Percentiles rank a stretch among this genome's conserved stretches.
Evolutionary conservation across 2,888 invertebrate genomes (phyloP).

Genomic region (Lithophane ornitopus): DNA sequence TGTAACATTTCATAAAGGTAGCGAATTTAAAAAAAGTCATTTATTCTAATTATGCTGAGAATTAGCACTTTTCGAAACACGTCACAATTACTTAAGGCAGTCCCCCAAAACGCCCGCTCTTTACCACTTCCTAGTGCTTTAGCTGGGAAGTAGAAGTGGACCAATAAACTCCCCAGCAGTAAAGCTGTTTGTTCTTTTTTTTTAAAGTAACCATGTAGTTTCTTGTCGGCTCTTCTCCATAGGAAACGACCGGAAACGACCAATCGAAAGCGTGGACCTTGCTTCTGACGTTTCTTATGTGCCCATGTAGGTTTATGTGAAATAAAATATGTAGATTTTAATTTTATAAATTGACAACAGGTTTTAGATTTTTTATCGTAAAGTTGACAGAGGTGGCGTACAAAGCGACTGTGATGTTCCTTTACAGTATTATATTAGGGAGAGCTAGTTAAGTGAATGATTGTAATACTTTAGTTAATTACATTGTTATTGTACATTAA

Average conservation of each 20-base stretch:
- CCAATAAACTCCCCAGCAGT: too few species aligned
- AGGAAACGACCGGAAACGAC: not conserved
- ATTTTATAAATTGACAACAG: not conserved
- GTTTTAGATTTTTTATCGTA: not conserved
- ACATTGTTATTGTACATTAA: conserved; percentile 49
- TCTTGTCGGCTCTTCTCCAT: not conserved
- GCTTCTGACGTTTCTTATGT: not conserved
- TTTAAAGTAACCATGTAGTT: not conserved
- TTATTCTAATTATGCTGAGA: too few species aligned
- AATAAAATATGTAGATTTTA: not conserved
- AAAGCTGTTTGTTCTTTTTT: too few species aligned
- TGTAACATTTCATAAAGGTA: not conserved
- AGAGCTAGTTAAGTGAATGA: conserved; percentile 69
- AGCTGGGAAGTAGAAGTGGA: not conserved
- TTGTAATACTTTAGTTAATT: conserved; percentile 28
- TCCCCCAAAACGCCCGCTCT: too few species aligned
- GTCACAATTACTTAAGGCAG: too few species aligned
- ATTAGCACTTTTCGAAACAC: too few species aligned
- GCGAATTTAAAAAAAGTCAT: not conserved
- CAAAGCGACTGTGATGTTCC: conserved; percentile 84
- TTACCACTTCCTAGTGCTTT: not conserved
- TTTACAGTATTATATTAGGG: conserved; percentile 82
- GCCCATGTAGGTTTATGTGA: too few species aligned
- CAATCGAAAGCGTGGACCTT: not conserved
- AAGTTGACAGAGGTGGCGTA: conserved; percentile 65